Percentiles rank a stretch among this genome's conserved stretches.
These are phyloP conservation scores for Ichneumon xanthorius DNA, from an alignment of 2,888 invertebrate species.

Conservation along the genomic window DNA sequence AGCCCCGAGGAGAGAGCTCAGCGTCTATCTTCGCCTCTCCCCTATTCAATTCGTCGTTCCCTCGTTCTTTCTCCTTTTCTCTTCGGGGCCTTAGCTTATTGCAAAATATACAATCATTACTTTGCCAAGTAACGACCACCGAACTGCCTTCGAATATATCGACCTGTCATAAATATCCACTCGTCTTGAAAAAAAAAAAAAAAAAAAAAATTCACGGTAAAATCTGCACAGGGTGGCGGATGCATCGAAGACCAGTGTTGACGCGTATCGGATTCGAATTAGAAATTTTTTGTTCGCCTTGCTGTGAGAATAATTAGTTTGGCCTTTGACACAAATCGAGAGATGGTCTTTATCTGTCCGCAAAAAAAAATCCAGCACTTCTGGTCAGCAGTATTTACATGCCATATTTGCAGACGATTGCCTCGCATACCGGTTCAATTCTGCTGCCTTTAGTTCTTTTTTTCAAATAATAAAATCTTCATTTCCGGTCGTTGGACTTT, in stretches of 20 bases:
- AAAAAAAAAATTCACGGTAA: background rate
- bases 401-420: background rate
- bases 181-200: background rate
- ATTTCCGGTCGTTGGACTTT: background rate
- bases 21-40: slow-evolving; percentile 61
- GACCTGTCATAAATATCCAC: slow-evolving; percentile 44
- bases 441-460: background rate
- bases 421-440: background rate
- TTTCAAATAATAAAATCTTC: background rate
- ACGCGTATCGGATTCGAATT: too few species aligned
- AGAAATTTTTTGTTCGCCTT: too few species aligned
- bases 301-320: too few species aligned
- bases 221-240: background rate
- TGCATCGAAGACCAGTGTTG: too few species aligned
- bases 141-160: slow-evolving; percentile 42
- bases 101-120: slow-evolving; percentile 40
- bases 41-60: slow-evolving; percentile 23
- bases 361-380: too few species aligned
- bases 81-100: slow-evolving; percentile 13
- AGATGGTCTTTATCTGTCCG: too few species aligned
- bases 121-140: slow-evolving; percentile 30
- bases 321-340: too few species aligned
- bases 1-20: slow-evolving; percentile 47
- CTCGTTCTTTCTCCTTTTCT: background rate
- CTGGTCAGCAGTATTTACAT: too few species aligned